Conservation (phyloP, 2,113 vertebrate species). For the Baryphthengus martii region DNA sequence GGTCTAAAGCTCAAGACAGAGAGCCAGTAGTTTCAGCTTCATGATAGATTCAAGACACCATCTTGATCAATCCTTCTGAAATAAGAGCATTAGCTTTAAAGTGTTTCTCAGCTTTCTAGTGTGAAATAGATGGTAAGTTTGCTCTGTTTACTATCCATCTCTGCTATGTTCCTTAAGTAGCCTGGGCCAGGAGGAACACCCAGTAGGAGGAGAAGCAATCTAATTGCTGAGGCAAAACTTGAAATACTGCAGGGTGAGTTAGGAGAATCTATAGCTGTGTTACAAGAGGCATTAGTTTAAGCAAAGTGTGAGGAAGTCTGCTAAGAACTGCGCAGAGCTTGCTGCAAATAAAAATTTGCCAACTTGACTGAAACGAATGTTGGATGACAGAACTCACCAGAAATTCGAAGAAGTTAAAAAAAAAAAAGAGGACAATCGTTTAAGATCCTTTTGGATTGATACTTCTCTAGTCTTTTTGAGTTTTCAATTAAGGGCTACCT, state of each 20-base stretch:
- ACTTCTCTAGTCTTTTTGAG: neutral
- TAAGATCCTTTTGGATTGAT: neutral
- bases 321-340: neutral
- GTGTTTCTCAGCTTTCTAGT: neutral
- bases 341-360: neutral
- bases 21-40: neutral
- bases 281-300: neutral
- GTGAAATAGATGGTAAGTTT: neutral
- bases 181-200: neutral
- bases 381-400: neutral
- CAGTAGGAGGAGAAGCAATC: neutral
- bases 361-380: neutral
- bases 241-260: neutral
- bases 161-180: neutral
- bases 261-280: neutral
- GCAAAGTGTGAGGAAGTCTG: neutral
- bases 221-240: neutral
- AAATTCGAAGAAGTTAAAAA: neutral
- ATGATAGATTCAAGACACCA: neutral
- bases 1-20: neutral
- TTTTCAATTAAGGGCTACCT: neutral
- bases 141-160: neutral
- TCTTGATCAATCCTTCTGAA: neutral
- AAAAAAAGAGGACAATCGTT: rapidly evolving
- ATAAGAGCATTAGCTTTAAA: neutral